phyloP scores from a whole-genome alignment of 2,888 invertebrate species.

The Gari tellinella region DNA sequence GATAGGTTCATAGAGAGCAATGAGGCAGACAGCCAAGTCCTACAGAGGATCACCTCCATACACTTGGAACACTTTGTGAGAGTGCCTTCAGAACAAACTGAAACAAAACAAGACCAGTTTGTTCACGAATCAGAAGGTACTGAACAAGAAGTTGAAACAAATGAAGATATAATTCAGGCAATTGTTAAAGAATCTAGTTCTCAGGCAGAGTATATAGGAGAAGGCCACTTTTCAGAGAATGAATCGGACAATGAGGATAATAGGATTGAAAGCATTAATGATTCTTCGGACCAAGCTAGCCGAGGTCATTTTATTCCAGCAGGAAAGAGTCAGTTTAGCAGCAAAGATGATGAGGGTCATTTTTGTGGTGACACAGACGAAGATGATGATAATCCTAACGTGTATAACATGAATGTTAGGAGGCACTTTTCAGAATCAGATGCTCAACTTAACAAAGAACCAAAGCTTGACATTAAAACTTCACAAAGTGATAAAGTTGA shows the following conservation, averaged over 20 bases:
- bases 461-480: not conserved
- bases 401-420: constrained; percentile 6
- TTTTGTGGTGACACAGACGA: constrained; percentile 36
- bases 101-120: not conserved
- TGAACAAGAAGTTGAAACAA: no score
- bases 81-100: constrained; percentile 4
- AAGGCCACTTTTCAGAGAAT: constrained; percentile 45
- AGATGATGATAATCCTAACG: constrained; percentile 11
- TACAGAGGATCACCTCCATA: constrained; percentile 50
- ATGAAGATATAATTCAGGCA: no score
- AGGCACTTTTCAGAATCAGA: constrained; percentile 54
- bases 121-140: constrained; percentile 6
- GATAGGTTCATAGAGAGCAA: constrained; percentile 46
- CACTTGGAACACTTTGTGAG: constrained; percentile 47
- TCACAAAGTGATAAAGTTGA: constrained; percentile 40
- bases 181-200: not conserved
- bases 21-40: constrained; percentile 42
- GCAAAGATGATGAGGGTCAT: constrained; percentile 25
- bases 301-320: no score
- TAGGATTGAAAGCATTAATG: not conserved
- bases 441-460: constrained; percentile 5
- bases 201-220: constrained; percentile 5
- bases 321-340: no score
- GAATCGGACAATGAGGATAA: constrained; percentile 23
- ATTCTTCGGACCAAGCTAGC: no score